Percentiles rank a stretch among this genome's conserved stretches.
These are phyloP conservation scores for Agrypnia vestita DNA, from an alignment of 1,140 invertebrate genomes.

Conservation along the genomic window DNA sequence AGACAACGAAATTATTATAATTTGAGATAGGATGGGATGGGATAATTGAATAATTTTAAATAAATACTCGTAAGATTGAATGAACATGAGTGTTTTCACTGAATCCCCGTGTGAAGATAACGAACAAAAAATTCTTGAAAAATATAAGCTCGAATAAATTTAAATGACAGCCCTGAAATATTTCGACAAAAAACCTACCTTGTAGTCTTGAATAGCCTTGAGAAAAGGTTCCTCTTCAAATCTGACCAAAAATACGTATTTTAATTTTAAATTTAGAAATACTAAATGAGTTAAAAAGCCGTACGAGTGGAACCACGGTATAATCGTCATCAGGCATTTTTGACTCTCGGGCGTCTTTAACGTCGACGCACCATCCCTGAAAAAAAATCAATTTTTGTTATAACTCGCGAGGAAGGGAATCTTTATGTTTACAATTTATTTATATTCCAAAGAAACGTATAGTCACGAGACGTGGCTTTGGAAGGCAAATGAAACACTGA, in stretches of 20 bases:
- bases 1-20: too few species aligned
- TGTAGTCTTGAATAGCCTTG: constrained; percentile 75
- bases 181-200: constrained; percentile 61
- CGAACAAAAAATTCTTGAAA: too few species aligned
- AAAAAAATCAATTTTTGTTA: neutral
- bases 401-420: neutral
- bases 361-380: too few species aligned
- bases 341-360: neutral
- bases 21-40: too few species aligned
- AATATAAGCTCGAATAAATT: too few species aligned
- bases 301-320: constrained; percentile 81
- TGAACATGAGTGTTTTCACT: too few species aligned
- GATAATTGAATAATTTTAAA: too few species aligned
- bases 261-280: constrained; percentile 71
- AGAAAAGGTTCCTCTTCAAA: constrained; percentile 82
- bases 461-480: too few species aligned
- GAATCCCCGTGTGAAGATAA: too few species aligned
- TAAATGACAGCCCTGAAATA: too few species aligned
- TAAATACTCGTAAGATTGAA: too few species aligned
- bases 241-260: constrained; percentile 76
- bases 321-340: constrained; percentile 67
- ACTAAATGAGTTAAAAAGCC: constrained; percentile 73
- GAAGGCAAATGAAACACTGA: too few species aligned
- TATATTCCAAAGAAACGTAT: neutral
- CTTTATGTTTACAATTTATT: neutral